A percentile compares a stretch with the other conserved stretches of the same genome.
Conservation (phyloP, 2,113 vertebrate species). For the Pedionomus torquatus region DNA sequence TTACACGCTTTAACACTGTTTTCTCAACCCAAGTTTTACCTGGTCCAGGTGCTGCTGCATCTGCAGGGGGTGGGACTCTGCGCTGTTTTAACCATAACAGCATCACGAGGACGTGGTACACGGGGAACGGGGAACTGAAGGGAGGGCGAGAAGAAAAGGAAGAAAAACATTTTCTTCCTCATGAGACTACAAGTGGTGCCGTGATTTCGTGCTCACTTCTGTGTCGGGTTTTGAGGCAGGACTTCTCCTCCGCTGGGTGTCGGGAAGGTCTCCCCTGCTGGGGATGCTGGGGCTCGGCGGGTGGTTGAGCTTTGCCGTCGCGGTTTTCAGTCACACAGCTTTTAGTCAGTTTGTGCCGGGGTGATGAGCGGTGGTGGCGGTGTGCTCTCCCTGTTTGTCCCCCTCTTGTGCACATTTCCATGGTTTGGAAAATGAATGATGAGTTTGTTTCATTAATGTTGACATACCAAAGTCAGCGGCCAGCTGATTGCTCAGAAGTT, state of each 20-base stretch:
- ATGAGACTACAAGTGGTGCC: fast-evolving
- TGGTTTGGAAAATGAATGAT: neutral
- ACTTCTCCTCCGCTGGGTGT: neutral
- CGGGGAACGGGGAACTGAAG: neutral
- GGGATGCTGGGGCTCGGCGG: neutral
- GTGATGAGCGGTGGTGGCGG: neutral
- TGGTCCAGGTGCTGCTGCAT: fast-evolving
- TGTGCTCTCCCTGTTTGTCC: no score
- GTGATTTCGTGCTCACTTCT: neutral
- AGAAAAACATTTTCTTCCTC: neutral
- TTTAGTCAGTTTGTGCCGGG: neutral
- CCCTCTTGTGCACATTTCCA: no score
- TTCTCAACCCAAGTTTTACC: neutral
- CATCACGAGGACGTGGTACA: fast-evolving
- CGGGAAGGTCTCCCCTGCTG: no score
- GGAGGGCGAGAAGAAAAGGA: neutral
- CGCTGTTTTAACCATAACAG: fast-evolving
- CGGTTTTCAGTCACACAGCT: neutral
- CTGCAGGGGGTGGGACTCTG: fast-evolving
- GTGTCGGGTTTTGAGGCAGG: neutral
- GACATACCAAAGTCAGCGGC: fast-evolving
- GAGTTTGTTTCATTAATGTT: neutral
- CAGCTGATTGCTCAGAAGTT: neutral
- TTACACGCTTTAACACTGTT: neutral
- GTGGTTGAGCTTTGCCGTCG: fast-evolving